Base-by-base conservation (phyloP, 2,113 vertebrate genomes). In the Ictidomys tridecemlineatus region DNA sequence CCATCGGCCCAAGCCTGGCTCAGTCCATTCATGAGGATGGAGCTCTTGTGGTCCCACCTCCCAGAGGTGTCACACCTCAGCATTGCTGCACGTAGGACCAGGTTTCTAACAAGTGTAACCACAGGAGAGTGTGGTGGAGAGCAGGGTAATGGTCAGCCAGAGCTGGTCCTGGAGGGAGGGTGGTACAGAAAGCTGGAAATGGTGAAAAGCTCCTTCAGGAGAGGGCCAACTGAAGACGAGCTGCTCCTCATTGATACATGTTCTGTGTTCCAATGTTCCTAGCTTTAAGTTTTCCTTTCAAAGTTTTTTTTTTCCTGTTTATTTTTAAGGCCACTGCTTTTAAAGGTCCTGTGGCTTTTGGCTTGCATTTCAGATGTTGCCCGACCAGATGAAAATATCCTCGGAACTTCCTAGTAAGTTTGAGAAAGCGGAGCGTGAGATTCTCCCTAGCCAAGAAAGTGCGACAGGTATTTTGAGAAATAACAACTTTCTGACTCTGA, bases 281-380 rank as follows among this genome's bases (percentile, higher is more conserved):
- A 95, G 56, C 70, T 79, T 58, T 58, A 84, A 26, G 9, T 85
- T 76, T 82, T 78, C 26, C 28, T 65, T 51, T 51, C 2, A 51
- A 13, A 12, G 77, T 26, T 56, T 13, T n/a, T 17, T 12, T 2
- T 18, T 53, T 58, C 7, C 30, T 63, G 61, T 9, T 24, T 48
- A 8, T 39, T 73, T 28, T 42, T 20, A 37, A 53, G 80, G 39
- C 39, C 9, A 22, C 9, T 48, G 2, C 26, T 73, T 87, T 93
- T 82, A 48, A 76, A 93, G 78, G 56, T 53, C 3, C 6, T 4
- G 1, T 34, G 89, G 26, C 34, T 58, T 89, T 85, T 80, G 83
- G 42, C n/a, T 90, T 97, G 30, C 16, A 22, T 97, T 97, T 97
- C 58, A 98, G 97, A 34, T 65, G 5, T 76, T 84, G 28, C 58